Evolutionary conservation across 2,888 invertebrate species (phyloP), one percentile per base, ranked within the genome.

Genomic region (Rhamphomyia laevipes): DNA sequence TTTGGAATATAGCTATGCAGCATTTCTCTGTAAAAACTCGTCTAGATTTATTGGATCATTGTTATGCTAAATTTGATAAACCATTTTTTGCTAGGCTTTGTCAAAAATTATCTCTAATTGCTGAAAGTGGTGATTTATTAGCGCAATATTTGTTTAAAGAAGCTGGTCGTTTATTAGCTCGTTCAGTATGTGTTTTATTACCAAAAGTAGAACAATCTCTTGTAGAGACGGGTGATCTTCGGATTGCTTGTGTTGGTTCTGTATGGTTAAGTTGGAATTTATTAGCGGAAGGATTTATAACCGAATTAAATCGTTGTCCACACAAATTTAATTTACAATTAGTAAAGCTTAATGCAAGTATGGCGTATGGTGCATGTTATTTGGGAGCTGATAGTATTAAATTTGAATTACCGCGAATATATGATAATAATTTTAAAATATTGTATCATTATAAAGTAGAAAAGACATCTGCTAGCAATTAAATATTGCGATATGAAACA

Each of bases 231-330:
- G 68, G 68, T 2, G 63, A 67, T 16, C 55, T 92, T 40, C 78
- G 81, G 45, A 78, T 96, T 0, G 82, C 93, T 0, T 95, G 94
- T 64, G 90, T 95, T 0, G 96, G 96, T 1, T 93, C 93, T 0
- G 93, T 97, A 1, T 97, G 92, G 89, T 79, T 86, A 54, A 94
- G 94, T 63, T 97, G 94, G 93, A 72, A 80, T 5, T 74, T 85
- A 23, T 64, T 97, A 53, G 75, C 82, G 60, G 72, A 78, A 3
- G 91, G 89, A 1, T 83, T 89, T 57, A 61, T 80, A 4, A 61
- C 71, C 6, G 76, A 80, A 59, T 62, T 86, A 17, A 74, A 77
- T 5, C 70, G 57, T 13, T 49, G 53, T 30, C 48, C 48, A 12
- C 57, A 65, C 45, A 18, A 68, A 9, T 69, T 70, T 35, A 74